Evolutionary conservation across 2,888 invertebrate genomes (phyloP).

Genomic region (Cartodere bifasciata): DNA sequence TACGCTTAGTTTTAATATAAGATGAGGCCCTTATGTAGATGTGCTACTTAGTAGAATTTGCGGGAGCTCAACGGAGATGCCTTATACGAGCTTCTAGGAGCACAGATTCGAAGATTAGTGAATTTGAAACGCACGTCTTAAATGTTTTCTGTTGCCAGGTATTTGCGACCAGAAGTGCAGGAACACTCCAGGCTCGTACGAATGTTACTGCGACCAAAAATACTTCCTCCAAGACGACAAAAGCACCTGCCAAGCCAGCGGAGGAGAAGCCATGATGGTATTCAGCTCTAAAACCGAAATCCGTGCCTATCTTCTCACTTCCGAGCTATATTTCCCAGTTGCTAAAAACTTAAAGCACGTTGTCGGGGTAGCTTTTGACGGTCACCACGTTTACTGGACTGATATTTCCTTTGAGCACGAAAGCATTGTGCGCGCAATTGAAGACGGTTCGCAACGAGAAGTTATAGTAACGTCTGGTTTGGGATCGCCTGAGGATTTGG

Average conservation of each 20-base stretch:
- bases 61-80: too few relatives aligned
- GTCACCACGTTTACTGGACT: constrained; percentile 64
- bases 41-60: too few relatives aligned
- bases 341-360: constrained; percentile 42
- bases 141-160: constrained; percentile 17
- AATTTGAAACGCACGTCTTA: too few relatives aligned
- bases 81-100: too few relatives aligned
- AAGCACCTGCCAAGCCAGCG: constrained; percentile 41
- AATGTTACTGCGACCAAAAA: constrained; percentile 49
- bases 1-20: too few relatives aligned
- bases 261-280: constrained; percentile 52
- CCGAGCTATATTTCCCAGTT: constrained; percentile 38
- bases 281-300: constrained; percentile 56
- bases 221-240: constrained; percentile 41
- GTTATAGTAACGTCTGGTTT: constrained; percentile 53
- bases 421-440: constrained; percentile 50
- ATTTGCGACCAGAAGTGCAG: constrained; percentile 57
- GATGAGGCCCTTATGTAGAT: too few relatives aligned
- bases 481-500: constrained; percentile 60
- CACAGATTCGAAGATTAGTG: too few relatives aligned
- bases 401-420: constrained; percentile 57
- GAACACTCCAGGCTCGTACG: constrained; percentile 45
- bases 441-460: constrained; percentile 49
- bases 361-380: constrained; percentile 60
- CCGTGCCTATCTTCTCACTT: constrained; percentile 47